Evolutionary conservation across 2,888 invertebrate genomes (phyloP).

Genomic region (Trachelus stipa): DNA sequence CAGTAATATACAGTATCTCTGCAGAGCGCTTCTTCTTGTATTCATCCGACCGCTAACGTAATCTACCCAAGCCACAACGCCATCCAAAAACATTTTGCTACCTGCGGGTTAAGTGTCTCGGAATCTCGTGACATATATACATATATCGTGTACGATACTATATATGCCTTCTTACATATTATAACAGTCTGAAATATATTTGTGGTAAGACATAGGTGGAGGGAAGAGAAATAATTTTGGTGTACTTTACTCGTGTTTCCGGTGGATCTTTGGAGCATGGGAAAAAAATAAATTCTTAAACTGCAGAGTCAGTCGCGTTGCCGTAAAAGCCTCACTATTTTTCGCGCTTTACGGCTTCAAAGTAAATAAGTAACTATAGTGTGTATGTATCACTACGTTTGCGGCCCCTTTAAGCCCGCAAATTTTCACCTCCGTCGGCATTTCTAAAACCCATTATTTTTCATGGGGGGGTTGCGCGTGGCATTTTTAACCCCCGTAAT

Average conservation of each 20-base stretch:
- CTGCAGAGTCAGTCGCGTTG: background rate
- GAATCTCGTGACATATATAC: background rate
- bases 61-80: background rate
- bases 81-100: background rate
- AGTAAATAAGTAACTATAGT: background rate
- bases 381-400: background rate
- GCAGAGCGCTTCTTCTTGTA: background rate
- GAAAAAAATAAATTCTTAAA: background rate
- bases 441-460: constrained; percentile 17
- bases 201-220: background rate
- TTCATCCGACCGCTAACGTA: background rate
- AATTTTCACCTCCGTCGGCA: constrained; percentile 5
- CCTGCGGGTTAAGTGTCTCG: background rate
- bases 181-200: background rate
- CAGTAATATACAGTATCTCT: background rate
- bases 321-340: background rate
- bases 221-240: background rate
- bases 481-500: constrained; percentile 20
- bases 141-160: too few species aligned
- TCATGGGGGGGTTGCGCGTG: constrained; percentile 9
- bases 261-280: background rate
- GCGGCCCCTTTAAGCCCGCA: background rate
- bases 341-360: background rate
- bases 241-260: background rate
- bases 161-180: background rate